Base-by-base conservation (phyloP, 2,797 vertebrate species). In the Diceros bicornis region DNA sequence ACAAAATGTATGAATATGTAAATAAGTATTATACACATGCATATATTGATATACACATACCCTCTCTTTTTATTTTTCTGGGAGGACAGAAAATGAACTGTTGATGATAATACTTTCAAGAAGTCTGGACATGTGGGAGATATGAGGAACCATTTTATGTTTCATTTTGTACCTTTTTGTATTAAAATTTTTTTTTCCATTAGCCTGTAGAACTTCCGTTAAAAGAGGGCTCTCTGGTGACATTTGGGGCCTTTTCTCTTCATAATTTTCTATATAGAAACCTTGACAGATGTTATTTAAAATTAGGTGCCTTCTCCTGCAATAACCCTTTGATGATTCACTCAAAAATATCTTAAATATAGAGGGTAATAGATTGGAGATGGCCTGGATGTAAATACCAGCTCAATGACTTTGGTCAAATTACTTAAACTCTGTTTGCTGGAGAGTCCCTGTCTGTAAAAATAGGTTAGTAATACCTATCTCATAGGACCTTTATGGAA, bases 211-310 rank as follows among this genome's bases (percentile, higher is more conserved):
- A 94, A 78, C 21, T 86, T 75, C 14, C 68, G 6, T 89, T 89
- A 44, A 78, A 88, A 84, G 29, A 93, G 50, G 3, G 1, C 37
- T 69, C 57, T 92, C 13, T 72, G 4, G 32, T 50, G 61, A 88
- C 17, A 89, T 50, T n/a, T 94, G 52, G 21, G 7, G 4, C 13
- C 32, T 94, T 78, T 72, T 78, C 7, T 29, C 1, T 77, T 81
- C 34, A 23, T 81, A 32, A 50, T 93, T 86, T 78, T 88, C 10
- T 89, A 32, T 74, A 71, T 61, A 77, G 68, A 89, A 82, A n/a
- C 6, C 13, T 66, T 93, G 62, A 7, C 32, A 87, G n/a, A 74
- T 94, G 5, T 68, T 77, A 81, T 87, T 82, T 94, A 89, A 90
- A 93, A 90, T 71, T 79, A 64, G 14, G 25, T 59, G 5, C 1